Percentiles rank a stretch among this genome's conserved stretches.
Evolutionary conservation across 2,888 invertebrate species (phyloP).

Genomic region (Odontocolon sp.): DNA sequence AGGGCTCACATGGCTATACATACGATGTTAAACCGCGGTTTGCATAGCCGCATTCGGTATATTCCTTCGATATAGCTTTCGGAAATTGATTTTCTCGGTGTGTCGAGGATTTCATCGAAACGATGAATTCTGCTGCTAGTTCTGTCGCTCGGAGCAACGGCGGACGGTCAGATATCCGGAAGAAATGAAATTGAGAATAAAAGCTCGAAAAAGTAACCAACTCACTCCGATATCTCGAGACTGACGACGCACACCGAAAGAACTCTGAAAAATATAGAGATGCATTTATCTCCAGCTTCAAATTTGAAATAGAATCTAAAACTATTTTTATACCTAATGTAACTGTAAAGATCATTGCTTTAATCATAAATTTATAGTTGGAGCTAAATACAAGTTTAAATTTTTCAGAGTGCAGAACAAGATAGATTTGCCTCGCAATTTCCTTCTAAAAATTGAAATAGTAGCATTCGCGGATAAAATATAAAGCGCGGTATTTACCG

Average conservation of each 20-base stretch:
- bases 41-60: not conserved
- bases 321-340: too few species aligned
- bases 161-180: not conserved
- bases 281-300: too few species aligned
- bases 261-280: too few species aligned
- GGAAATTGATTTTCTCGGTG: conserved; percentile 48
- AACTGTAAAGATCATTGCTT: too few species aligned
- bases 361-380: too few species aligned
- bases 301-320: too few species aligned
- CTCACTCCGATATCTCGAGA: conserved; percentile 16
- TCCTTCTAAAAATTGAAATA: conserved; percentile 15
- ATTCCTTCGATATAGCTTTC: conserved; percentile 42
- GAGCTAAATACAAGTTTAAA: too few species aligned
- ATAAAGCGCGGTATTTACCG: not conserved
- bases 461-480: not conserved
- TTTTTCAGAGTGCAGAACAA: too few species aligned
- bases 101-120: conserved; percentile 5
- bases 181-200: conserved; percentile 24
- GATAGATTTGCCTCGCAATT: conserved; percentile 22
- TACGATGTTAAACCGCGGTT: conserved; percentile 15
- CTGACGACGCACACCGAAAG: too few species aligned
- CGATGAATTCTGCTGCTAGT: conserved; percentile 9
- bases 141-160: not conserved
- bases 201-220: conserved; percentile 11
- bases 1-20: too few species aligned